Conservation (phyloP, 2,797 vertebrate species). For the Tapera naevia region DNA sequence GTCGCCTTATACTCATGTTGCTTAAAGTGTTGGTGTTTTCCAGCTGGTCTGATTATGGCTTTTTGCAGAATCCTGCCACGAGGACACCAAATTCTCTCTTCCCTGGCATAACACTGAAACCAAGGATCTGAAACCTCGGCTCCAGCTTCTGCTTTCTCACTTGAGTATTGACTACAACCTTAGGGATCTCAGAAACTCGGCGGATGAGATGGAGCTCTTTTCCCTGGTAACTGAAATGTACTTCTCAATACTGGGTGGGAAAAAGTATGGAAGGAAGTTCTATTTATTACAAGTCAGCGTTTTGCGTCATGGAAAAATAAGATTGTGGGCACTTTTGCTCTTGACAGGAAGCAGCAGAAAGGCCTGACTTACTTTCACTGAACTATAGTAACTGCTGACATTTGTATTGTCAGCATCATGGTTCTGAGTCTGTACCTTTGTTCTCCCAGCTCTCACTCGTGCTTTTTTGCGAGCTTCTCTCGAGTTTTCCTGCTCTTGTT, state of each 20-base stretch:
- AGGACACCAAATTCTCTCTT: background rate
- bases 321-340: background rate
- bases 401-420: background rate
- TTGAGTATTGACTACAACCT: conserved; percentile 68
- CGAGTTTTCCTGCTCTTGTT: background rate
- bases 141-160: conserved; percentile 72
- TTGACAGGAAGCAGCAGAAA: background rate
- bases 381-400: background rate
- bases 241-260: background rate
- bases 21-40: background rate
- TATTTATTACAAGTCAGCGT: background rate
- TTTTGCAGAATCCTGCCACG: conserved; percentile 29
- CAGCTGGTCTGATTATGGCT: background rate
- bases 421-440: background rate
- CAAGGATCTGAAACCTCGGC: conserved; percentile 72
- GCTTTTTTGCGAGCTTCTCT: background rate
- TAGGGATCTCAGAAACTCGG: conserved; percentile 64
- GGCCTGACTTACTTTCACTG: background rate
- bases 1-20: background rate
- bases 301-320: background rate
- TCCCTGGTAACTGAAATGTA: conserved; percentile 59
- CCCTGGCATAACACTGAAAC: conserved; percentile 46
- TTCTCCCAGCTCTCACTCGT: background rate
- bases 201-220: conserved; percentile 79
- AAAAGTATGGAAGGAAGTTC: background rate